A percentile compares a stretch with the other conserved stretches of the same genome.
Conservation (phyloP, 2,113 vertebrate genomes). For the Pseudorhombus dupliciocellatus region DNA sequence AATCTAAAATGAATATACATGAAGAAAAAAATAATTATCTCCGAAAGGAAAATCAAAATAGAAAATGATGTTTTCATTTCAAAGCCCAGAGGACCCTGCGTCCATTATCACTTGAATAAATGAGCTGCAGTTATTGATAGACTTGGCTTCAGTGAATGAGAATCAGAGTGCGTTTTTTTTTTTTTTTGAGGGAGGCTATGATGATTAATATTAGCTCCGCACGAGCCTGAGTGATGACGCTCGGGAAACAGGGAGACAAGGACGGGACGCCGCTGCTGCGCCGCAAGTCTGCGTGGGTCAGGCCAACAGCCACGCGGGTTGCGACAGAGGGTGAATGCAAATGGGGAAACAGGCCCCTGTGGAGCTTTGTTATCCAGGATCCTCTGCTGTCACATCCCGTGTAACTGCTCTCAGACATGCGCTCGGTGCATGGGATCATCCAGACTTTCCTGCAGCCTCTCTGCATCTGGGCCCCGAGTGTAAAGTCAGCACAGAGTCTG, state of each 20-base stretch:
- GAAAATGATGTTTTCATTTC: neutral
- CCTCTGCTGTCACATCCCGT: conserved; percentile 18
- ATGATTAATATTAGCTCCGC: conserved; percentile 62
- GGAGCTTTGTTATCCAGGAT: conserved; percentile 23
- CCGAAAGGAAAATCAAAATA: neutral
- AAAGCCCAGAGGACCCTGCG: neutral
- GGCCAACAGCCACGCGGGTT: conserved; percentile 43
- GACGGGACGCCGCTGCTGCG: conserved; percentile 49
- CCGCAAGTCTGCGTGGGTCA: conserved; percentile 39
- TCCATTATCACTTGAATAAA: conserved; percentile 39
- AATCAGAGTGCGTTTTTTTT: conserved; percentile 52
- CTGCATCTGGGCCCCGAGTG: too few species aligned
- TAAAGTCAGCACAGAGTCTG: neutral
- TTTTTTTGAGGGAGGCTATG: conserved; percentile 48
- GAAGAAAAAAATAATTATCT: neutral
- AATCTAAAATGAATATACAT: neutral
- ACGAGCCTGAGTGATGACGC: conserved; percentile 62
- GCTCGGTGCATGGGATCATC: too few species aligned
- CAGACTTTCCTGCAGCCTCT: too few species aligned
- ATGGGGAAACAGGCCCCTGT: conserved; percentile 31
- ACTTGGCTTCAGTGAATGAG: conserved; percentile 25
- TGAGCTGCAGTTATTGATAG: conserved; percentile 45
- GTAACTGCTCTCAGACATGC: neutral
- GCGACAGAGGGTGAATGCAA: conserved; percentile 45
- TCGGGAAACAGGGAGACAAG: conserved; percentile 57